phyloP scores from a whole-genome alignment of 2,888 invertebrate genomes.

The Galerucella nymphaeae region DNA sequence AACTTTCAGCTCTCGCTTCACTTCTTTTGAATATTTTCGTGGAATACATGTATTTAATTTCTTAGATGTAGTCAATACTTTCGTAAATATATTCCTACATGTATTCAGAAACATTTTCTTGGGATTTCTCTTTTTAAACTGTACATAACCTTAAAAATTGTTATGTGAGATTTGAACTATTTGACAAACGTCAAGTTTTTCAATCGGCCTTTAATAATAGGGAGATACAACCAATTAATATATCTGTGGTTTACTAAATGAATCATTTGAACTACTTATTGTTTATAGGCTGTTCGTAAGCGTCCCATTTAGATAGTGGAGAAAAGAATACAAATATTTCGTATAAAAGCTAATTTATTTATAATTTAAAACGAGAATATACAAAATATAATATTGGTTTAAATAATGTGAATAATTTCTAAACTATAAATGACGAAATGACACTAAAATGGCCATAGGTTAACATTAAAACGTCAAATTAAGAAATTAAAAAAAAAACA shows the following conservation, averaged over 20 bases:
- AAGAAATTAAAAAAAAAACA: not conserved
- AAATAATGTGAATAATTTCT: constrained; percentile 3
- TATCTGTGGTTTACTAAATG: too few relatives aligned
- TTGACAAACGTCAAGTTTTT: too few relatives aligned
- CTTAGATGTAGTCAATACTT: constrained; percentile 17
- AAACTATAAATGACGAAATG: constrained; percentile 19
- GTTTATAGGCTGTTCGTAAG: too few relatives aligned
- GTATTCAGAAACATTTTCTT: not conserved
- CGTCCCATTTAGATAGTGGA: not conserved
- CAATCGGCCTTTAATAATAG: too few relatives aligned
- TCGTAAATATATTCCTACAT: constrained; percentile 23
- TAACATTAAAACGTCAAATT: constrained; percentile 6
- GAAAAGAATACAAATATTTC: not conserved
- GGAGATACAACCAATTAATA: too few relatives aligned
- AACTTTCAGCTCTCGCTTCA: constrained; percentile 49
- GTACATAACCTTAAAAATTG: not conserved
- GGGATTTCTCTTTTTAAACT: not conserved
- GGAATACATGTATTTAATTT: constrained; percentile 7
- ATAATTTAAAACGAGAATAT: constrained; percentile 1
- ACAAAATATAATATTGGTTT: constrained; percentile 6
- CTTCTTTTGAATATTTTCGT: constrained; percentile 36
- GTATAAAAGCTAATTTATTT: constrained; percentile 7
- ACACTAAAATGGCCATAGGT: constrained; percentile 29
- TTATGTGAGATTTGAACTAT: not conserved
- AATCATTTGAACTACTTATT: too few relatives aligned